Conservation (phyloP, 2,888 invertebrate genomes). For the Polyommatus icarus region DNA sequence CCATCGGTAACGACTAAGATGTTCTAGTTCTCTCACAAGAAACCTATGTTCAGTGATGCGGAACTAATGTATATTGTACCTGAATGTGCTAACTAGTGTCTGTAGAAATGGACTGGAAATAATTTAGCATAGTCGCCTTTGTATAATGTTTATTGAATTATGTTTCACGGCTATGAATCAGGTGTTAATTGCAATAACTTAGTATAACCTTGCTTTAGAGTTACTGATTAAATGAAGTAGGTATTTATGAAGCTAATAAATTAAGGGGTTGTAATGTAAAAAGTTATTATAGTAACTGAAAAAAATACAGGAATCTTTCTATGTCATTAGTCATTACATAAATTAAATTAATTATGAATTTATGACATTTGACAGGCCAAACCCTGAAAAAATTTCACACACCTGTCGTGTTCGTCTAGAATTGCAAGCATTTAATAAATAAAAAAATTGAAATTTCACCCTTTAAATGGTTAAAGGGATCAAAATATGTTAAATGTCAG, state of each 20-base stretch:
- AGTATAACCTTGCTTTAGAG: neutral
- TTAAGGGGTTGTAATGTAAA: no score
- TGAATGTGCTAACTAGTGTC: conserved; percentile 33
- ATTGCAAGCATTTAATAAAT: no score
- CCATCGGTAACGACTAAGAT: neutral
- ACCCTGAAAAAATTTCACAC: no score
- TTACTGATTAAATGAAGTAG: neutral
- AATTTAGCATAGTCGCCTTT: conserved; percentile 26
- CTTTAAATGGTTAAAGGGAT: no score
- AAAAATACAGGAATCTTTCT: no score
- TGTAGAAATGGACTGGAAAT: conserved; percentile 38
- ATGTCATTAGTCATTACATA: no score
- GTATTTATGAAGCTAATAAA: no score
- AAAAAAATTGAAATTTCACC: no score
- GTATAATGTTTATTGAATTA: neutral
- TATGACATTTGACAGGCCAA: no score
- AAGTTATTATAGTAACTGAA: no score
- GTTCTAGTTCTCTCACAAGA: neutral
- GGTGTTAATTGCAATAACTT: neutral
- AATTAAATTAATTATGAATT: no score
- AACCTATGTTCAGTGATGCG: conserved; percentile 28
- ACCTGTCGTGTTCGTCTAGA: no score
- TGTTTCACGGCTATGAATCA: neutral
- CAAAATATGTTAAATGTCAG: neutral
- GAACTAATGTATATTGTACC: conserved; percentile 37